A percentile compares a stretch with the other conserved stretches of the same genome.
Evolutionary conservation across 92 coral and sea anemone species (phyloP).

Genomic region (Hydrozoanthus gracilis): DNA sequence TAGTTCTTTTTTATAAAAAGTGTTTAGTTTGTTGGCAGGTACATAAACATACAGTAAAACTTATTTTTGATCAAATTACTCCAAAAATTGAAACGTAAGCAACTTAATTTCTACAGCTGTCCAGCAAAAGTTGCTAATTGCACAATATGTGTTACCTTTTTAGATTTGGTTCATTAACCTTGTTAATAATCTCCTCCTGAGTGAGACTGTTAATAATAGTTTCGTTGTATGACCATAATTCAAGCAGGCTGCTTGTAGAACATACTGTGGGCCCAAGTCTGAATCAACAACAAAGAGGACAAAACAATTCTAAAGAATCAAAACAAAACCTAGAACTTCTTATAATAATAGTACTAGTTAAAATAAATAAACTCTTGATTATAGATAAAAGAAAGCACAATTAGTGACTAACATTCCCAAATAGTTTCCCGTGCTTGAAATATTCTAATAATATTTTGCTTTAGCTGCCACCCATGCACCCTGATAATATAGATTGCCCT

Average conservation of each 20-base stretch:
- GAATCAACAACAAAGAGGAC: not conserved
- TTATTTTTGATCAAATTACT: no score
- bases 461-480: no score
- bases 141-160: slow-evolving; percentile 57
- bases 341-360: not conserved
- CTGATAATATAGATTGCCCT: no score
- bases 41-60: no score
- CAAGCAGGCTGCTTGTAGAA: slow-evolving; percentile 69
- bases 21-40: no score
- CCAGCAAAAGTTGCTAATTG: no score
- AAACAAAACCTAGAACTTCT: not conserved
- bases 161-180: slow-evolving; percentile 67
- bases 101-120: not conserved
- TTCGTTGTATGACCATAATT: slow-evolving; percentile 90
- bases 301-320: not conserved
- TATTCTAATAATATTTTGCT: no score
- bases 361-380: not conserved
- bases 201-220: slow-evolving; percentile 66
- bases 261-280: slow-evolving; percentile 81
- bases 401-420: no score
- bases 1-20: no score
- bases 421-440: no score
- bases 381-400: not conserved
- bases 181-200: slow-evolving; percentile 66
- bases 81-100: not conserved